Base-by-base conservation (phyloP, 1,140 invertebrate species). In the Leptinotarsa texana region DNA sequence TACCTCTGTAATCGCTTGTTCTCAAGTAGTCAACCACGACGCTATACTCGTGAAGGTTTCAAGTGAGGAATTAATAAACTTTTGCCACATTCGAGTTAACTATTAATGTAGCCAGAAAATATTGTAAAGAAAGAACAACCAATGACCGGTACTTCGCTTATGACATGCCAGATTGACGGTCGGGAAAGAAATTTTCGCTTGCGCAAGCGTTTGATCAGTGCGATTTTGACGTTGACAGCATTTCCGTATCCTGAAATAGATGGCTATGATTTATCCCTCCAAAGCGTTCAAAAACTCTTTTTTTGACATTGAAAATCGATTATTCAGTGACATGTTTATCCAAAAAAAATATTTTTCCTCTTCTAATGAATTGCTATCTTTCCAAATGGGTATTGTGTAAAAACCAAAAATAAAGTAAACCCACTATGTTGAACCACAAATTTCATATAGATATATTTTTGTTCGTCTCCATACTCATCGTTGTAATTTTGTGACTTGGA, bases 11-110 rank as follows among this genome's bases (percentile, higher is more conserved):
- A 27, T n/a, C 21, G 33, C 65, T 57, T 15, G n/a, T 65, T 69
- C 74, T 80, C 79, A 80, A 78, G 80, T 81, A 63, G 79, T 79
- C 66, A 78, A 74, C 68, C 72, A 72, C 48, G 63, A 74, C 66
- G 61, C 47, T 74, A 78, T 15, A 57, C 49, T 75, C 48, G 27
- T 71, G 22, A 71, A 66, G 18, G 73, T 74, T 67, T 75, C 67
- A 69, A 63, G 57, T 68, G 48, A 72, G 42, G 68, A 76, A 65
- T 66, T 42, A 42, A 42, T n/a, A 62, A 24, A 76, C 67, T 63
- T 70, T 42, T 78, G 77, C 74, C 77, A 78, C 77, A 78, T 78
- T 78, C 77, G 77, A 74, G 73, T 76, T 51, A 63, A 75, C 67
- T 76, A 67, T 68, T 17, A 24, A 63, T 48, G 17, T 49, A 62